Conservation (phyloP, 1,140 invertebrate species). For the Drosophila insularis region DNA sequence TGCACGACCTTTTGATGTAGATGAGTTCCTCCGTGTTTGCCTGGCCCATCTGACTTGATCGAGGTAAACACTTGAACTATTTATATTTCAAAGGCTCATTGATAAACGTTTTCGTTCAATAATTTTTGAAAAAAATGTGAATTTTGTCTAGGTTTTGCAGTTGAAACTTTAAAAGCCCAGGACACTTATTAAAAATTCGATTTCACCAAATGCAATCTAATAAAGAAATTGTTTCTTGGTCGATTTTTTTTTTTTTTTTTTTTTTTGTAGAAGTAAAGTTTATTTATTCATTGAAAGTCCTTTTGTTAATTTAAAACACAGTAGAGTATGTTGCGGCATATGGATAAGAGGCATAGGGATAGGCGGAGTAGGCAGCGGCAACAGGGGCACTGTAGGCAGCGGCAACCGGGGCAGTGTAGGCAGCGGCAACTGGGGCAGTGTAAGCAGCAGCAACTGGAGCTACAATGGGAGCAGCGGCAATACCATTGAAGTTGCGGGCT, state of each 20-base stretch:
- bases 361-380: slow-evolving; percentile 53
- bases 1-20: too few species aligned
- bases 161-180: too few species aligned
- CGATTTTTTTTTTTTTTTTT: slow-evolving; percentile 19
- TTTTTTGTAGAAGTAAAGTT: slow-evolving; percentile 28
- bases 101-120: too few species aligned
- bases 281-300: neutral
- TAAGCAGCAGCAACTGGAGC: slow-evolving; percentile 52
- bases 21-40: too few species aligned
- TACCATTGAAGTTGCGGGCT: slow-evolving; percentile 82
- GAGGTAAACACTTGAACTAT: too few species aligned
- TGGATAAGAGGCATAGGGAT: slow-evolving; percentile 42
- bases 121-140: too few species aligned
- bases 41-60: too few species aligned
- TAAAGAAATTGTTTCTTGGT: neutral
- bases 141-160: too few species aligned
- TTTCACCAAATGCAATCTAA: neutral
- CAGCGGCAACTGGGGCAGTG: slow-evolving; percentile 58
- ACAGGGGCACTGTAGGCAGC: slow-evolving; percentile 58
- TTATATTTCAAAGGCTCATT: too few species aligned
- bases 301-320: slow-evolving; percentile 41
- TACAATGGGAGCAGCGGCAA: slow-evolving; percentile 70
- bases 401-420: slow-evolving; percentile 43
- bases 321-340: slow-evolving; percentile 59
- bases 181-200: too few species aligned